Evolutionary conservation across 2,888 invertebrate species (phyloP), one percentile per base, ranked within the genome.

Genomic region (Salticus scenicus): DNA sequence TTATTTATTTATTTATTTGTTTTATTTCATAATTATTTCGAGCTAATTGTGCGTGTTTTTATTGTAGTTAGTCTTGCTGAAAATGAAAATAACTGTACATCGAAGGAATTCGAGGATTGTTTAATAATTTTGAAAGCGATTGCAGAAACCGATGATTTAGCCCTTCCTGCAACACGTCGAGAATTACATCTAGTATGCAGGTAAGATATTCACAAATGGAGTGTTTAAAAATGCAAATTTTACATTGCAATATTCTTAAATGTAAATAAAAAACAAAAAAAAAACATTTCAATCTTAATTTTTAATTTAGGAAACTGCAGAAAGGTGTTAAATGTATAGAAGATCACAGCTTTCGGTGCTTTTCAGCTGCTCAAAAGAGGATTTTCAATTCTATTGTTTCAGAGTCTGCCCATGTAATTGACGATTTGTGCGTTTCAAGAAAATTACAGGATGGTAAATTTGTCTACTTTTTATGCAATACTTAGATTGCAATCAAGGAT

Each of bases 331-430:
- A 37, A 42, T 88, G 88, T 30, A 79, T 79, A 74, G 87, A 88
- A 63, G 80, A 87, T 57, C 82, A 88, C 64, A 87, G 83, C 41
- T 79, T 67, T 66, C 73, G 79, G 5, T 88, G 88, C 37, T 83
- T 83, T 47, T 69, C 79, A 24, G 72, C 69, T 10, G 57, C 47
- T 8, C 83, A 87, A 42, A 82, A 82, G 41, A 75, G 77, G 51
- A 31, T 88, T n/a, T 87, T 74, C 57, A 79, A 88, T 51, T 87
- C 87, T 28, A 83, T 88, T n/a, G 88, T 88, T 20, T 82, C 82
- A 0, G 87, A 85, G 27, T 78, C 88, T 12, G 78, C 73, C 27
- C 76, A 83, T 57, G 88, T 88, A 24, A 82, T 88, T 24, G 51
- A 77, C 20, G 76, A 70, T 57, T 72, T 88, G 42, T 88, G 88